Evolutionary conservation across 1,140 invertebrate species (phyloP).

Genomic region (Wiebesia pumilae): DNA sequence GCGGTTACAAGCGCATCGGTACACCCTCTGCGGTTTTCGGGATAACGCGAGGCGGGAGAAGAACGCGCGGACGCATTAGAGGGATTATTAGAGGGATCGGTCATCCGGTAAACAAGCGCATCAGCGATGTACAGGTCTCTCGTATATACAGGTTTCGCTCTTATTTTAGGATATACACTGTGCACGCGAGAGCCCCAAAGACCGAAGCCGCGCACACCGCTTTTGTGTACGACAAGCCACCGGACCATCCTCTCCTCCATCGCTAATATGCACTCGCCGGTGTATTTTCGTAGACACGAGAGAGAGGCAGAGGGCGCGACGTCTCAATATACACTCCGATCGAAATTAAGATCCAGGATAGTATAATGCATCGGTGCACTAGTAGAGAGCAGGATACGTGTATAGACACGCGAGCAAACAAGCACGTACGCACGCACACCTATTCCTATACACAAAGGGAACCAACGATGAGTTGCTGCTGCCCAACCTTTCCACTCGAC

Average conservation of each 20-base stretch:
- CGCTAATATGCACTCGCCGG: neutral
- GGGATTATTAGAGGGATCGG: neutral
- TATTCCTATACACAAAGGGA: neutral
- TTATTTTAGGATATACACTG: neutral
- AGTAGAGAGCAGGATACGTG: neutral
- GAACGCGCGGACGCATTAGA: neutral
- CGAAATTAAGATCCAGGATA: conserved; percentile 50
- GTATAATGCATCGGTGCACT: conserved; percentile 33
- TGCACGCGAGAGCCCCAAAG: neutral
- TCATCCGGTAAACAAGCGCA: conserved; percentile 39
- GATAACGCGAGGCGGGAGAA: neutral
- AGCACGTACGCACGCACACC: neutral
- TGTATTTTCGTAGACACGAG: neutral
- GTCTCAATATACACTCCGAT: conserved; percentile 27
- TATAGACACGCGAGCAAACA: too few species aligned
- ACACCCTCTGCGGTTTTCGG: conserved; percentile 34
- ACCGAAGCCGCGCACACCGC: neutral
- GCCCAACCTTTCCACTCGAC: conserved; percentile 28
- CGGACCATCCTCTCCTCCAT: neutral
- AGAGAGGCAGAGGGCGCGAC: neutral
- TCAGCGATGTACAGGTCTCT: conserved; percentile 18
- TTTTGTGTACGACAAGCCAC: conserved; percentile 27
- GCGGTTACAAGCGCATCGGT: neutral
- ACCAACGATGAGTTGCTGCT: neutral
- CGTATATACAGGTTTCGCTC: neutral